These are phyloP conservation scores for Chaetorhynchus papuensis DNA, from an alignment of 2,113 vertebrate species.

Conservation along the genomic window DNA sequence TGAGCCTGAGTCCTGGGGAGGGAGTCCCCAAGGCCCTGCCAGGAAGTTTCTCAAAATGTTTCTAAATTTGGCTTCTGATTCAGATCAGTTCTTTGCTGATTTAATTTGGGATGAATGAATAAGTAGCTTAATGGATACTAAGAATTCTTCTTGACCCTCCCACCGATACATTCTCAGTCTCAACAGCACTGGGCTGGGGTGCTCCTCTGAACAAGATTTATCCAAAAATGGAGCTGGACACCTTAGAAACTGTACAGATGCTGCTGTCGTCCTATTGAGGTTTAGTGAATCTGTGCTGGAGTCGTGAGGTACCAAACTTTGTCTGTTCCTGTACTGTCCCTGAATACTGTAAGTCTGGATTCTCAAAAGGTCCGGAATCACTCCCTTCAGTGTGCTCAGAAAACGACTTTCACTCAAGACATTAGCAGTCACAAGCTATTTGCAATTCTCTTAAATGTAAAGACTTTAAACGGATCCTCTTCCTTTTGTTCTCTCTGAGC, in stretches of 20 bases:
- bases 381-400: not conserved
- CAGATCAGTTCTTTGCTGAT: not conserved
- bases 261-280: not conserved
- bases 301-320: not conserved
- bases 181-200: not conserved
- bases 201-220: not conserved
- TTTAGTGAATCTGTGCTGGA: not conserved
- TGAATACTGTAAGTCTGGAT: not conserved
- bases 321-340: not conserved
- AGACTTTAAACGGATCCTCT: not conserved
- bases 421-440: not conserved
- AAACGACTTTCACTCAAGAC: not conserved
- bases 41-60: not conserved
- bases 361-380: not conserved
- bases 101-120: not conserved
- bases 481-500: conserved; percentile 31
- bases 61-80: not conserved
- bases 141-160: not conserved
- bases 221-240: not conserved
- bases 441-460: not conserved
- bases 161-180: not conserved
- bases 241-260: not conserved
- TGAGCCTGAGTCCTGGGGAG: not conserved
- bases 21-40: fast-evolving
- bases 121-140: not conserved